Base-by-base conservation (phyloP, 2,888 invertebrate species). In the Yponomeuta malinellus region DNA sequence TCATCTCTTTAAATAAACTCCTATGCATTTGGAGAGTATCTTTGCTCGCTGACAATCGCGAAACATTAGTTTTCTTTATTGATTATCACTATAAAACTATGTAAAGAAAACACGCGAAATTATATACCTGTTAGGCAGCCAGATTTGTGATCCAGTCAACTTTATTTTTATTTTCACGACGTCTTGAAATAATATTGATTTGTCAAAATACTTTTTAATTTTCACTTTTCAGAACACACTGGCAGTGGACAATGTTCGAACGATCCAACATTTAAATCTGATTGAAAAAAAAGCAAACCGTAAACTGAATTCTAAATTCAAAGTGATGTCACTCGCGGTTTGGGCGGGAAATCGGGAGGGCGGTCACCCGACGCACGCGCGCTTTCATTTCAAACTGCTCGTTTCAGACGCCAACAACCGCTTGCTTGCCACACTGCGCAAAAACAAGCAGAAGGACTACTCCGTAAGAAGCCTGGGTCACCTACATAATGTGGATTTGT, bases 301-400 rank as follows among this genome's bases (percentile, higher is more conserved):
- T 31, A 65, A 37, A 37, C 48, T 23, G 76, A 43, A 43, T 78
- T 80, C 74, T 77, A 80, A 78, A 78, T 82, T 82, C 73, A 79
- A 81, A 80, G 79, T 82, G 80, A 71, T 86, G 85, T 84, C 85
- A 87, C 85, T 83, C 84, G 84, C 86, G 86, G 80, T 81, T 79
- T 79, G 77, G 83, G 85, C 84, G 85, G 85, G 81, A 84, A 84
- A 81, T 76, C 75, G 78, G 74, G 75, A 79, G 83, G 52, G 52
- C 12, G 52, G 52, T 59, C 52, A 12, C 86, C 82, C 84, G 82
- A 81, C 89, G 88, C 85, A 83, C 83, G 84, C 89, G 88, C 88
- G 78, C 76, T 79, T 85, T 78, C 81, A 81, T 84, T 84, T 87
- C 84, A 83, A 81, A 86, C 87, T 86, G 87, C 80, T 81, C 15